phyloP scores from a whole-genome alignment of 2,797 vertebrate genomes.

The Oreonectes daqikongensis region DNA sequence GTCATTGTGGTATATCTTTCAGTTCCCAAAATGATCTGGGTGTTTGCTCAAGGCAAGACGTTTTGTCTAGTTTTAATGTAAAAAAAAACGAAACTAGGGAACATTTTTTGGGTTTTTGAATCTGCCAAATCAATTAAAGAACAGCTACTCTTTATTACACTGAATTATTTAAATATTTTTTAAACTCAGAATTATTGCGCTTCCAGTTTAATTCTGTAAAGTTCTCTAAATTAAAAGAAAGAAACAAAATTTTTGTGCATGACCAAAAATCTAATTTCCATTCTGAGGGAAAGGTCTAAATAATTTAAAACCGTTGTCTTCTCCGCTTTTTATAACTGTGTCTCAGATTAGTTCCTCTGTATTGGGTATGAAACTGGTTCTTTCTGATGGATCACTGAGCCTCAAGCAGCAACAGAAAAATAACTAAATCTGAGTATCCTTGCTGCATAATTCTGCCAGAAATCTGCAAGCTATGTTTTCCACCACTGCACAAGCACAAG shows the following conservation, averaged over 20 bases:
- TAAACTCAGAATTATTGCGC: not conserved
- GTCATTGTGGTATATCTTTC: not conserved
- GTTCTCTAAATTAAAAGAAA: slow-evolving; percentile 23
- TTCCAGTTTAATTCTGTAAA: not conserved
- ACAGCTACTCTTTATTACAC: too few species aligned
- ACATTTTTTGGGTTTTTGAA: not conserved
- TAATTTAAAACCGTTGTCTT: slow-evolving; percentile 10
- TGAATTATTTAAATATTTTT: too few species aligned
- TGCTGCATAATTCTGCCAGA: slow-evolving; percentile 1
- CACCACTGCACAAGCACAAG: not conserved
- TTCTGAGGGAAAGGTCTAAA: slow-evolving; percentile 1
- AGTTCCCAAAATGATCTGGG: not conserved
- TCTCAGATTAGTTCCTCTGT: not conserved
- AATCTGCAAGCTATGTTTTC: not conserved
- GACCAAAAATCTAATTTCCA: slow-evolving; percentile 25
- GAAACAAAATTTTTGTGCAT: slow-evolving; percentile 20
- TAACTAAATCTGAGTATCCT: slow-evolving; percentile 14
- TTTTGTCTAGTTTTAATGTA: slow-evolving; percentile 17
- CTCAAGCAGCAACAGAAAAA: slow-evolving; percentile 21
- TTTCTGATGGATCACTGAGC: slow-evolving; percentile 25
- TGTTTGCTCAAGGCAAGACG: not conserved
- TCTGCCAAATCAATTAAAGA: too few species aligned
- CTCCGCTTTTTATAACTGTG: slow-evolving; percentile 3
- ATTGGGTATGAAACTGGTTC: slow-evolving; percentile 16
- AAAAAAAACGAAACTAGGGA: not conserved